Base-by-base conservation (phyloP, 2,888 invertebrate genomes). In the Pecten maximus region DNA sequence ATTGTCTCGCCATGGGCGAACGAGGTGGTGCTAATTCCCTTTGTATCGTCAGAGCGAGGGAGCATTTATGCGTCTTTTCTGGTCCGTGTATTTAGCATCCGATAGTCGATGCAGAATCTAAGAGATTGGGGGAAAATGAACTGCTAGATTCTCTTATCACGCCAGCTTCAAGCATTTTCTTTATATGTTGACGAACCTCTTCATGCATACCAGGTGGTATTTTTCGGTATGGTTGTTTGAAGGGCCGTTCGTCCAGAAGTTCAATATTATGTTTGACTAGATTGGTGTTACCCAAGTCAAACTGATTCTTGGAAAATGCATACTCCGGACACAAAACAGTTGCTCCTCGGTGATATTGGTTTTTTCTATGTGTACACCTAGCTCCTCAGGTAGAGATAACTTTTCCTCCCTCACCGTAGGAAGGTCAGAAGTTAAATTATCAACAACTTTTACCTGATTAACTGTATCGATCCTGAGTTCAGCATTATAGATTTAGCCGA, bases 261-360 rank as follows among this genome's bases (percentile, higher is more conserved):
- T 88, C 87, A 60, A 93, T 93, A 1, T 35, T 35, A 40, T 93
- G 93, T 39, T 90, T 87, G 8, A 93, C 89, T 39, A 92, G n/a
- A 19, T 88, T 87, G 10, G 88, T 90, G 16, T 88, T 40, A 2
- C 91, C 91, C 28, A 89, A 23, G 54, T 92, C 92, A 23, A 40
- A 88, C 6, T 40, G n/a, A 39, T 23, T 23, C 54, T 16, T 40
- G 28, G 90, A 91, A 44, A 91, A 90, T 10, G 90, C 40, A 50
- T 87, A 86, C 40, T 44, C 48, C 23, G 35, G 28, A 88, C 54
- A n/a, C 40, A 2, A 19, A 35, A 19, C 16, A 86, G 19, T 40
- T 90, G 40, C 28, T 90, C 90, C 19, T 40, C 40, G n/a, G 88
- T 86, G 28, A 90, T 23, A 86, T 88, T 88, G 15, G n/a, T 40